Conservation (phyloP, 1,140 invertebrate species). For the Polyergus mexicanus region DNA sequence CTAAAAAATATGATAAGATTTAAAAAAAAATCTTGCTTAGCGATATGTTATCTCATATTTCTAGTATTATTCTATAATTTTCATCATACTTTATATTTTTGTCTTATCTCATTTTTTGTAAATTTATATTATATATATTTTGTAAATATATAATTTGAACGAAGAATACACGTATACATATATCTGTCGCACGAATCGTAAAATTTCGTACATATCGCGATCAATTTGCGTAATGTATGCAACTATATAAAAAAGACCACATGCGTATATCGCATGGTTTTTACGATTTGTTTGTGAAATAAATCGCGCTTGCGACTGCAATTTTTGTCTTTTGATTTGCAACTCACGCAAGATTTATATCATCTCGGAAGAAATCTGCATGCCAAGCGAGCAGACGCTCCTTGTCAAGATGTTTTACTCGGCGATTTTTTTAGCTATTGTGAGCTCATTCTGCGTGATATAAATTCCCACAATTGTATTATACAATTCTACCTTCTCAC, state of each 20-base stretch:
- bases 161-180: neutral
- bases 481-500: slow-evolving; percentile 50
- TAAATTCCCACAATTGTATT: slow-evolving; percentile 41
- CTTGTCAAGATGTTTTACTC: neutral
- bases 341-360: slow-evolving; percentile 4
- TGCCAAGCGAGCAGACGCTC: neutral
- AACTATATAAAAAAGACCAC: neutral
- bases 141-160: neutral
- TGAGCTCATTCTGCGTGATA: slow-evolving; percentile 31
- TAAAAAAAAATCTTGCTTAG: neutral
- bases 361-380: slow-evolving; percentile 11
- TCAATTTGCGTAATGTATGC: slow-evolving; percentile 25
- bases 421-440: slow-evolving; percentile 9
- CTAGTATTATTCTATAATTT: neutral
- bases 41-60: neutral
- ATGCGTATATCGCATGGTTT: neutral
- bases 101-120: slow-evolving; percentile 20
- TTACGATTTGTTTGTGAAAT: slow-evolving; percentile 19
- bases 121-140: too few relatives aligned
- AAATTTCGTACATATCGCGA: slow-evolving; percentile 8
- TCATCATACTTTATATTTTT: neutral
- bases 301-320: neutral
- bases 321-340: slow-evolving; percentile 19
- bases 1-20: neutral
- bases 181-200: neutral